Percentiles rank a stretch among this genome's conserved stretches.
These are phyloP conservation scores for Megalops cyprinoides DNA, from an alignment of 2,797 vertebrate genomes.

Conservation along the genomic window DNA sequence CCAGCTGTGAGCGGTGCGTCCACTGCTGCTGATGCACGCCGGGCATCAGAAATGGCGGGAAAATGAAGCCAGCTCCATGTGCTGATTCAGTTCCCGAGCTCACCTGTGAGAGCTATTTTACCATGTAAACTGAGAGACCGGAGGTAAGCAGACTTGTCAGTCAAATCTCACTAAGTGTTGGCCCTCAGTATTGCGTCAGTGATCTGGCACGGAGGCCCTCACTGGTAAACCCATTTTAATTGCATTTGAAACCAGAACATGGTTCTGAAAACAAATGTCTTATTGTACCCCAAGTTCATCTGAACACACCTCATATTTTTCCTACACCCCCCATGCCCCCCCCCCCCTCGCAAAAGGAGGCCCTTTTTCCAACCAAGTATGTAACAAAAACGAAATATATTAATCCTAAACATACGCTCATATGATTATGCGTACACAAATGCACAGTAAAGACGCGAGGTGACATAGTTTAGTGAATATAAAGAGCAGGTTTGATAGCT, in stretches of 20 bases:
- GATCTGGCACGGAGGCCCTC: conserved; percentile 49
- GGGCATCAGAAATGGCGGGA: not conserved
- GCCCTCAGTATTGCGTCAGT: conserved; percentile 56
- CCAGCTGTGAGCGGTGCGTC: not conserved
- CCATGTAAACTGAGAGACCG: not conserved
- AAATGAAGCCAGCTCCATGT: not conserved
- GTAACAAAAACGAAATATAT: conserved; percentile 24
- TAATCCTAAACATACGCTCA: conserved; percentile 15
- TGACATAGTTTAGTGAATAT: conserved; percentile 27
- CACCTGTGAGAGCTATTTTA: not conserved
- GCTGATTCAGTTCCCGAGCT: not conserved
- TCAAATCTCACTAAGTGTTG: not conserved
- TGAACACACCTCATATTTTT: conserved; percentile 69
- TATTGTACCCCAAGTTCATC: conserved; percentile 69
- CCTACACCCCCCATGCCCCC: conserved; percentile 52
- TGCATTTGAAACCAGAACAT: conserved; percentile 72
- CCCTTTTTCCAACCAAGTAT: conserved; percentile 26
- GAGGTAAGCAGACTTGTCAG: not conserved
- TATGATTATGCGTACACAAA: not conserved
- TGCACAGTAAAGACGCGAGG: conserved; percentile 17
- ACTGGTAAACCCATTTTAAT: conserved; percentile 75
- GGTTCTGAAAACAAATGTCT: conserved; percentile 70
- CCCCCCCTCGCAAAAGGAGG: conserved; percentile 16
- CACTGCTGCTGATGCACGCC: not conserved
- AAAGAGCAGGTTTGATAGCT: conserved; percentile 30